These are phyloP conservation scores for Sarcophaga carnaria DNA, from an alignment of 2,888 invertebrate species.

Conservation along the genomic window DNA sequence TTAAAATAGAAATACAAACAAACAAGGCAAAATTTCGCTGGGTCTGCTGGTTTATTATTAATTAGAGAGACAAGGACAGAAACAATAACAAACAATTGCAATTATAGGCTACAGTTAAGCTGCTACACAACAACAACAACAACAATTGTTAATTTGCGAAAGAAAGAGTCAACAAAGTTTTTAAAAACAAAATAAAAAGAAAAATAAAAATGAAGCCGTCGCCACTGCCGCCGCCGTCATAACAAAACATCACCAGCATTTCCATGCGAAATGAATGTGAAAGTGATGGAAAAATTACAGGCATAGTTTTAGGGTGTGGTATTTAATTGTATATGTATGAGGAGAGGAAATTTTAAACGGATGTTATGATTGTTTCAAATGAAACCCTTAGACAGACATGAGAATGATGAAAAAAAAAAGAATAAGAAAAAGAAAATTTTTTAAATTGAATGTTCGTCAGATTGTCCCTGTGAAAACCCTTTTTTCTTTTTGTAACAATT, in stretches of 20 bases:
- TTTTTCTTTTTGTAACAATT: neutral
- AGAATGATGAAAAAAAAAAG: neutral
- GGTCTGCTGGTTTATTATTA: too few species aligned
- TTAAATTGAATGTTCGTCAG: too few species aligned
- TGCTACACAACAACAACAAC: constrained; percentile 5
- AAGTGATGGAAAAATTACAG: constrained; percentile 50
- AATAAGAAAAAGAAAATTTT: too few species aligned
- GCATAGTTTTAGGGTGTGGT: constrained; percentile 61
- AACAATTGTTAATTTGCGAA: neutral
- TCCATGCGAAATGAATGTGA: constrained; percentile 7
- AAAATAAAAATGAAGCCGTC: neutral
- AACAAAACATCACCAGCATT: constrained; percentile 19
- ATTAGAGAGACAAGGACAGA: neutral
- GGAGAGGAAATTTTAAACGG: constrained; percentile 45
- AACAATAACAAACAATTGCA: neutral
- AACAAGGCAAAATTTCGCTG: neutral
- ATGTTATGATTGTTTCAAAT: constrained; percentile 56
- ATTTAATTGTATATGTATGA: constrained; percentile 58
- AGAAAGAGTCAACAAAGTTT: neutral
- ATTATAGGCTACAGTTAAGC: neutral
- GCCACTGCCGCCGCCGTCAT: constrained; percentile 26
- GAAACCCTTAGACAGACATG: constrained; percentile 24
- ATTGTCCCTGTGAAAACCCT: too few species aligned
- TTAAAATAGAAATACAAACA: constrained; percentile 11
- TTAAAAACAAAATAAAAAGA: neutral